These are phyloP conservation scores for Cyclophora punctaria DNA, from an alignment of 2,888 invertebrate genomes.

Conservation along the genomic window DNA sequence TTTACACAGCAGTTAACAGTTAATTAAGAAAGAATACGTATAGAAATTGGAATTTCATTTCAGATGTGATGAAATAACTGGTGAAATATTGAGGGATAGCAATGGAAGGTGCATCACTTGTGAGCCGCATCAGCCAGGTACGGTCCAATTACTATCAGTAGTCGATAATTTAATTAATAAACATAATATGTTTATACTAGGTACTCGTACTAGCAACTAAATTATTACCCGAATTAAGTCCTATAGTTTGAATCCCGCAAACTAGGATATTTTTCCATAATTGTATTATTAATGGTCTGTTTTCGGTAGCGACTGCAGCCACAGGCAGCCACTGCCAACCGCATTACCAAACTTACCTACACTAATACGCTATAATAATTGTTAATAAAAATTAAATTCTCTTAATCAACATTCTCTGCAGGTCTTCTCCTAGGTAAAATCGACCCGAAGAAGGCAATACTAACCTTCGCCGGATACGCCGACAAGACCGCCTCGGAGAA, in stretches of 20 bases:
- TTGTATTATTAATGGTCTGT: neutral
- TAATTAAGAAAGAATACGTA: neutral
- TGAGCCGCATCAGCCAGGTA: constrained; percentile 88
- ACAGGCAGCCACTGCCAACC: no score
- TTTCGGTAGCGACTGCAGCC: no score
- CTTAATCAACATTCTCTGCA: constrained; percentile 24
- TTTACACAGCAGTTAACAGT: neutral
- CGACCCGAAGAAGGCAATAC: constrained; percentile 61
- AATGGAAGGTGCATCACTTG: constrained; percentile 86
- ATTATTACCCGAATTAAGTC: no score
- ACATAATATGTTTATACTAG: no score
- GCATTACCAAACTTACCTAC: no score
- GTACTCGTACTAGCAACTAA: no score
- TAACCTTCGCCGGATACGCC: constrained; percentile 65
- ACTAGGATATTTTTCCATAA: no score
- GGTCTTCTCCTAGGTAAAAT: constrained; percentile 84
- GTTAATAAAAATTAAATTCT: neutral
- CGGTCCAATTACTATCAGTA: no score
- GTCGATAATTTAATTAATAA: no score
- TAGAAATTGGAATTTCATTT: constrained; percentile 11
- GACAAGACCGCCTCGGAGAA: constrained; percentile 85
- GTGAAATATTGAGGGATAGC: constrained; percentile 83
- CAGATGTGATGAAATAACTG: constrained; percentile 82
- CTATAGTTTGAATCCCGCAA: no score
- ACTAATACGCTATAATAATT: neutral